Percentiles rank a stretch among this genome's conserved stretches.
Conservation (phyloP, 1,140 invertebrate species). For the Trachelipus rathkii region DNA sequence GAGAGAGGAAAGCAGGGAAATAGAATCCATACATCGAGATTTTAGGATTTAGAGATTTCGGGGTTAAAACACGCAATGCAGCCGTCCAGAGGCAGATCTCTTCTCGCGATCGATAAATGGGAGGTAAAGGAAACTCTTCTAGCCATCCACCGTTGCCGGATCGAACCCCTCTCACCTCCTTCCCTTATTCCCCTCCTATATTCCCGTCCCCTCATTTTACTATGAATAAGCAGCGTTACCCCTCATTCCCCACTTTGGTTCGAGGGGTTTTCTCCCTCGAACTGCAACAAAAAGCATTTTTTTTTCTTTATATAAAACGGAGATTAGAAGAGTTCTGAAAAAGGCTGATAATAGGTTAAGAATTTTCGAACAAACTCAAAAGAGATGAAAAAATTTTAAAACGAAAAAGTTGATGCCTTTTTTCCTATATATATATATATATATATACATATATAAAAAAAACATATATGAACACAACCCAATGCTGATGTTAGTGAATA, state of each 20-base stretch:
- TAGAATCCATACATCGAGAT: not conserved
- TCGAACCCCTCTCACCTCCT: not conserved
- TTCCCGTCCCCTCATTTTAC: not conserved
- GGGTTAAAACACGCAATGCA: constrained; percentile 3
- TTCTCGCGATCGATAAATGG: not conserved
- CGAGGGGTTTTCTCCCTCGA: not conserved
- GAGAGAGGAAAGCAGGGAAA: not conserved
- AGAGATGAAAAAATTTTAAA: not conserved
- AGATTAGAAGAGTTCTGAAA: constrained; percentile 4
- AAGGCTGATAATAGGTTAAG: not conserved
- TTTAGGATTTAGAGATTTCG: constrained; percentile 7
- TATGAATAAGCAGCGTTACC: not conserved
- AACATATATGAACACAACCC: not conserved
- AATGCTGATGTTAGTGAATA: not conserved
- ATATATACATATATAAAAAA: too few relatives aligned
- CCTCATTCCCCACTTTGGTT: not conserved
- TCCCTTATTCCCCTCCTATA: not conserved
- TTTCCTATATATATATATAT: not conserved
- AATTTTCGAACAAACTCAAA: not conserved
- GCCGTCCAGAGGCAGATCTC: not conserved
- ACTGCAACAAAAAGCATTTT: constrained; percentile 13
- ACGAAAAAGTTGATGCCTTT: not conserved
- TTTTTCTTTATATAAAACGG: not conserved
- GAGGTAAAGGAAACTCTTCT: not conserved
- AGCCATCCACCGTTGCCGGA: not conserved